Conservation (phyloP, 1,140 invertebrate species). For the Agrypnia vestita region DNA sequence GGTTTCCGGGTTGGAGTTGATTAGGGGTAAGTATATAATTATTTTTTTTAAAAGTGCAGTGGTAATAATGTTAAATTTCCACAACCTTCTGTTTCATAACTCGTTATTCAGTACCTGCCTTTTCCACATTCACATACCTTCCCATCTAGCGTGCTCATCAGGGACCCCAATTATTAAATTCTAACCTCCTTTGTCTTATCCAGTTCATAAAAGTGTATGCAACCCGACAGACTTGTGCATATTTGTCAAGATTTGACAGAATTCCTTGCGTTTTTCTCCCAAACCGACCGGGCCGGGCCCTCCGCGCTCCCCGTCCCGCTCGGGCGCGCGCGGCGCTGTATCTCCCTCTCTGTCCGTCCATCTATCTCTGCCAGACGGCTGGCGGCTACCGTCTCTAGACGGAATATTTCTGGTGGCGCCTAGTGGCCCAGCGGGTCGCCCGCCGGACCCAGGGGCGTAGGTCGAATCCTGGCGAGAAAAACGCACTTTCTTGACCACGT, state of each 20-base stretch:
- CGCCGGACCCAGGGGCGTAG: conserved; percentile 40
- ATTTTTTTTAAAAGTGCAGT: too few relatives aligned
- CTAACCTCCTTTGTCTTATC: too few relatives aligned
- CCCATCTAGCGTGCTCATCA: too few relatives aligned
- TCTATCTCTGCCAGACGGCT: not conserved
- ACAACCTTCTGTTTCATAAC: too few relatives aligned
- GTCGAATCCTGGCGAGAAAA: not conserved
- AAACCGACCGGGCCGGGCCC: not conserved
- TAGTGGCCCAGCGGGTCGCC: conserved; percentile 53
- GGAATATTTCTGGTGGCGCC: conserved; percentile 22
- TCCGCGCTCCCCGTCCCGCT: not conserved
- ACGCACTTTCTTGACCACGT: not conserved
- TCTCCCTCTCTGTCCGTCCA: not conserved
- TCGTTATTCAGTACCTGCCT: too few relatives aligned
- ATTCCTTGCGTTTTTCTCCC: not conserved
- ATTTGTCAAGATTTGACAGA: conserved; percentile 1
- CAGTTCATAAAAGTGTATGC: too few relatives aligned
- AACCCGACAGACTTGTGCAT: not conserved
- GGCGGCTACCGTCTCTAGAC: conserved; percentile 25
- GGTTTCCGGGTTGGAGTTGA: too few relatives aligned
- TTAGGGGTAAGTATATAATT: too few relatives aligned
- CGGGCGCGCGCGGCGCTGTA: not conserved
- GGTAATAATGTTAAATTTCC: too few relatives aligned
- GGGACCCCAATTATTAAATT: too few relatives aligned
- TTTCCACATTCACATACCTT: too few relatives aligned